phyloP scores from a whole-genome alignment of 2,797 vertebrate genomes.

The Spinibarbus caldwelli region DNA sequence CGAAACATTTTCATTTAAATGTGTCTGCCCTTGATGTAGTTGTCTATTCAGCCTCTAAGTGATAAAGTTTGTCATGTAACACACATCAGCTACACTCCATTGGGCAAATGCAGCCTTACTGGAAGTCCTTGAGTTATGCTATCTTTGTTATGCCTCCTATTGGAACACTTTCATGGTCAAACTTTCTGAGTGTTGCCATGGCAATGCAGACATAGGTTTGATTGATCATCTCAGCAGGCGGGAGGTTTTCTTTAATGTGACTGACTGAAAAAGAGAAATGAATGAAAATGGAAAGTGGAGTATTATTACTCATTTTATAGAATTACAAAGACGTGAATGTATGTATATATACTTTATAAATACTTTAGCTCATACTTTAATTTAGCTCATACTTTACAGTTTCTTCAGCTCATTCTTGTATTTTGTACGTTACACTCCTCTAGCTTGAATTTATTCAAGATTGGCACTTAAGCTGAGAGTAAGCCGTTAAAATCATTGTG shows the following conservation, averaged over 20 bases:
- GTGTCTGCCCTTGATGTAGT: slow-evolving; percentile 47
- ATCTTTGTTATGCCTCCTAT: slow-evolving; percentile 63
- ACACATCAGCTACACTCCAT: slow-evolving; percentile 68
- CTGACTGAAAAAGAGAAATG: slow-evolving; percentile 54
- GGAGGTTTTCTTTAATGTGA: slow-evolving; percentile 60
- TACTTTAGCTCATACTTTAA: not conserved
- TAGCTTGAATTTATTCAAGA: not conserved
- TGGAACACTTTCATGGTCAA: slow-evolving; percentile 70
- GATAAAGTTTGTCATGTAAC: slow-evolving; percentile 64
- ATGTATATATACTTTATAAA: no score
- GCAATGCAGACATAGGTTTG: slow-evolving; percentile 63
- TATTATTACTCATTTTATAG: slow-evolving; percentile 19
- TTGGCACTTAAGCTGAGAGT: not conserved
- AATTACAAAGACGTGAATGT: not conserved
- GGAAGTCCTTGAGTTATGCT: slow-evolving; percentile 70
- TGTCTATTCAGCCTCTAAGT: slow-evolving; percentile 57
- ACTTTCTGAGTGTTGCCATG: slow-evolving; percentile 73
- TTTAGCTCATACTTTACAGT: not conserved
- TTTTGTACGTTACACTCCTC: not conserved
- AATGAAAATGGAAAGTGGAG: slow-evolving; percentile 61
- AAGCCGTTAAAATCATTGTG: not conserved
- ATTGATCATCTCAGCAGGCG: slow-evolving; percentile 66
- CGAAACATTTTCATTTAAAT: slow-evolving; percentile 37
- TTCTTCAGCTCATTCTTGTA: not conserved
- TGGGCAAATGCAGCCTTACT: slow-evolving; percentile 71